Evolutionary conservation across 2,797 vertebrate genomes (phyloP).

Genomic region (Catamblyrhynchus diadema): DNA sequence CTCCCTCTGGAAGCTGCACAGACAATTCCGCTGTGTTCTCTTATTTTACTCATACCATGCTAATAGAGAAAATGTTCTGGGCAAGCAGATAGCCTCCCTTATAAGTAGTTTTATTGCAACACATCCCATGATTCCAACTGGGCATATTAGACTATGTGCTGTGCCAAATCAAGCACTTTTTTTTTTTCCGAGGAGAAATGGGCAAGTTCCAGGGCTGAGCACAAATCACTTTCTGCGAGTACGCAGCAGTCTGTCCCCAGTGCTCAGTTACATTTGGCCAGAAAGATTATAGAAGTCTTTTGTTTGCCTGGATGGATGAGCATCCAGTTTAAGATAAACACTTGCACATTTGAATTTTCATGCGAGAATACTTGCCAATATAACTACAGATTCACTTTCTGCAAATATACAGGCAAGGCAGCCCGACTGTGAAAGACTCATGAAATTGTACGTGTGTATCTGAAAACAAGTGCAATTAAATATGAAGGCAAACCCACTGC

Average conservation of each 20-base stretch:
- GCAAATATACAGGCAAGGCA: background rate
- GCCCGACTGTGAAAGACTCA: background rate
- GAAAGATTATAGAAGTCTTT: conserved; percentile 15
- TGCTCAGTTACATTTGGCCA: background rate
- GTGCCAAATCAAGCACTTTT: background rate
- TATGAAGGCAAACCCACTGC: background rate
- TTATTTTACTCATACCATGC: background rate
- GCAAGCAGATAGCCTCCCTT: background rate
- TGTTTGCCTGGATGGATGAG: background rate
- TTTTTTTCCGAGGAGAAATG: background rate
- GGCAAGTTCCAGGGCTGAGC: background rate
- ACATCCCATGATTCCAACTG: background rate
- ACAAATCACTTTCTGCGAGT: background rate
- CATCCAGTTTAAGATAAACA: conserved; percentile 17
- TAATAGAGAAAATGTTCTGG: background rate
- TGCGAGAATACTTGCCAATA: background rate
- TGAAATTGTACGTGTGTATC: background rate
- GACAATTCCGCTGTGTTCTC: background rate
- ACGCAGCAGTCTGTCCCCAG: background rate
- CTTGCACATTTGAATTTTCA: conserved; percentile 17
- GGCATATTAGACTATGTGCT: background rate
- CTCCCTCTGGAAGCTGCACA: background rate
- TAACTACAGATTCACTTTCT: background rate
- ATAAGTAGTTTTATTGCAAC: background rate
- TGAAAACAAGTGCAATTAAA: conserved; percentile 29